These are phyloP conservation scores for Anguilla rostrata DNA, from an alignment of 2,113 vertebrate species.

Conservation along the genomic window DNA sequence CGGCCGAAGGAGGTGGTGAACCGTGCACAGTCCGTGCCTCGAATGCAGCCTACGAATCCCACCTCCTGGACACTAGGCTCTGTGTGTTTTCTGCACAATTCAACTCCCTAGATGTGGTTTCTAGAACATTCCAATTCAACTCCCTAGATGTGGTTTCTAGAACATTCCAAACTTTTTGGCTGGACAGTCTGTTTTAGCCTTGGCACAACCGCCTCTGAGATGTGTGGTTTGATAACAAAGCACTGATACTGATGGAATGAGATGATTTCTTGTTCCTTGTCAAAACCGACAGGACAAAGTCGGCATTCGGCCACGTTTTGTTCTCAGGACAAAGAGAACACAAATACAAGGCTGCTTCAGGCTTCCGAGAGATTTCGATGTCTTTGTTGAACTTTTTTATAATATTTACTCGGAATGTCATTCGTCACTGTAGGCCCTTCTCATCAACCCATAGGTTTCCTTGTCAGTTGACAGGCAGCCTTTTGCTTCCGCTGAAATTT, in stretches of 20 bases:
- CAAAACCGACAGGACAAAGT: neutral
- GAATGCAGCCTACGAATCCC: neutral
- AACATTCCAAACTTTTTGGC: slow-evolving; percentile 41
- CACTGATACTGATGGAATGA: slow-evolving; percentile 27
- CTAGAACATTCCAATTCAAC: slow-evolving; percentile 35
- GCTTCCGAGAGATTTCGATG: too few relatives aligned
- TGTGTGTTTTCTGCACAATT: slow-evolving; percentile 28
- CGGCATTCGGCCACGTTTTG: neutral
- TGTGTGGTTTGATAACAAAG: slow-evolving; percentile 19
- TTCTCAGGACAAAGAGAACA: neutral
- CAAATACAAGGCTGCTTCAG: neutral
- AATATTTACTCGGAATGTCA: too few relatives aligned
- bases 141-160: slow-evolving; percentile 32
- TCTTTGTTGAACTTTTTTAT: too few relatives aligned
- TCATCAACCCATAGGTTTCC: too few relatives aligned
- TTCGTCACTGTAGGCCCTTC: too few relatives aligned
- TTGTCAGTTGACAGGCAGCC: too few relatives aligned
- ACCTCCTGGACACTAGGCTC: neutral
- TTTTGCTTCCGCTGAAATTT: too few relatives aligned
- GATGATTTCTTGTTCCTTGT: neutral
- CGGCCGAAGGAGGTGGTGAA: neutral
- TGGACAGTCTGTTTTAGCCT: slow-evolving; percentile 44
- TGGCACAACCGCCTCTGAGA: slow-evolving; percentile 28
- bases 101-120: slow-evolving; percentile 23
- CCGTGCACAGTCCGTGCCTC: neutral